Evolutionary conservation across 2,797 vertebrate species (phyloP), one percentile per base, ranked within the genome.

Genomic region (Characodon lateralis): DNA sequence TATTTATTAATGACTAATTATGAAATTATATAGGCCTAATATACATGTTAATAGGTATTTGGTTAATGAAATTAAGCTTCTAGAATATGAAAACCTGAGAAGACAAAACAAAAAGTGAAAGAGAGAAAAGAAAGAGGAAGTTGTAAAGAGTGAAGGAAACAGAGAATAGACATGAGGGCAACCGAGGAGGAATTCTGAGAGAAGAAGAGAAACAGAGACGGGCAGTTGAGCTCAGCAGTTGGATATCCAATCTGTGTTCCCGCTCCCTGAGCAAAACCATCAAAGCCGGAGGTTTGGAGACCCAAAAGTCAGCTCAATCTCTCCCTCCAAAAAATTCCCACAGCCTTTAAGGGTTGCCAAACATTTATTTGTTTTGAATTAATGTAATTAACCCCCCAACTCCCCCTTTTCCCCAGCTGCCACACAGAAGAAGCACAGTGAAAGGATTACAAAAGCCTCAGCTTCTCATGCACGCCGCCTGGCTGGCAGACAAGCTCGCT

Each of bases 361-460:
- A 85, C 84, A 78, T 92, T 93, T 93, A 93, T 94, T 95, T 94
- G 92, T 94, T 92, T 93, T 92, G 89, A 91, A 94, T 95, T 94
- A 94, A 91, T 93, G 88, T 92, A 92, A 94, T 94, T 94, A 92
- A 87, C 92, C 88, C 90, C 84, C 86, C 82, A 41, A 22, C 31
- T 24, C 59, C 85, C 87, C 71, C 80, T 78, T 80, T n/a, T 82
- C 78, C 72, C 83, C 78, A 72, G 77, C 26, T 89, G 90, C 91
- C 88, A 78, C 91, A 74, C 83, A 83, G 75, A 85, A 85, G 80
- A 84, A 84, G 77, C 86, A 13, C 84, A 92, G 87, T 85, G 82
- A 89, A 89, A 80, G 89, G 84, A 93, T 89, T 89, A 86, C 78
- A 53, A 89, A 87, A 43, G 73, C 84, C 87, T 77, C 85, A n/a